Evolutionary conservation across 2,113 vertebrate species (phyloP).

Genomic region (Aptenodytes patagonicus): DNA sequence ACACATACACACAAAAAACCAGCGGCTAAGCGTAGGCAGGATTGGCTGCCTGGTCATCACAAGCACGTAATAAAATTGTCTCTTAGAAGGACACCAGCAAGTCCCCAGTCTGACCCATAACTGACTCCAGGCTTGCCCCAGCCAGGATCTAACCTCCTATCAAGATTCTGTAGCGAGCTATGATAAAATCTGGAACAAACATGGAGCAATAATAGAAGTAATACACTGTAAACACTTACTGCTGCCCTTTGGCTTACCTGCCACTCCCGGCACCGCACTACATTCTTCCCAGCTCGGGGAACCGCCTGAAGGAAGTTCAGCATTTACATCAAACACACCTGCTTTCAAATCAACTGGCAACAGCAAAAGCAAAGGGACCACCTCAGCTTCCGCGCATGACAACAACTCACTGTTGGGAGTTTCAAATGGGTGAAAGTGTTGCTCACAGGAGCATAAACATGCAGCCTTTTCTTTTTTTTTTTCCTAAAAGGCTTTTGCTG

Average conservation of each 20-base stretch:
- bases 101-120: not conserved
- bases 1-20: fast-evolving
- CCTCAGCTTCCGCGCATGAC: fast-evolving
- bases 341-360: not conserved
- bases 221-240: not conserved
- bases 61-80: fast-evolving
- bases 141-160: not conserved
- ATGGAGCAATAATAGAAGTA: not conserved
- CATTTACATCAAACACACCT: not conserved
- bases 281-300: not conserved
- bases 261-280: not conserved
- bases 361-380: not conserved
- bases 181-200: not conserved
- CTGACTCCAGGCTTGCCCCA: not conserved
- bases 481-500: not conserved
- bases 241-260: not conserved
- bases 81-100: not conserved
- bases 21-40: not conserved
- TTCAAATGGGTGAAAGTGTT: not conserved
- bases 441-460: not conserved
- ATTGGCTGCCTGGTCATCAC: not conserved
- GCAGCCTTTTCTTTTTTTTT: not conserved
- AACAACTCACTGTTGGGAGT: not conserved
- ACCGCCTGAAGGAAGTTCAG: not conserved
- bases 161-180: not conserved